Base-by-base conservation (phyloP, 2,888 invertebrate species). In the Ichneumoninae sp. region DNA sequence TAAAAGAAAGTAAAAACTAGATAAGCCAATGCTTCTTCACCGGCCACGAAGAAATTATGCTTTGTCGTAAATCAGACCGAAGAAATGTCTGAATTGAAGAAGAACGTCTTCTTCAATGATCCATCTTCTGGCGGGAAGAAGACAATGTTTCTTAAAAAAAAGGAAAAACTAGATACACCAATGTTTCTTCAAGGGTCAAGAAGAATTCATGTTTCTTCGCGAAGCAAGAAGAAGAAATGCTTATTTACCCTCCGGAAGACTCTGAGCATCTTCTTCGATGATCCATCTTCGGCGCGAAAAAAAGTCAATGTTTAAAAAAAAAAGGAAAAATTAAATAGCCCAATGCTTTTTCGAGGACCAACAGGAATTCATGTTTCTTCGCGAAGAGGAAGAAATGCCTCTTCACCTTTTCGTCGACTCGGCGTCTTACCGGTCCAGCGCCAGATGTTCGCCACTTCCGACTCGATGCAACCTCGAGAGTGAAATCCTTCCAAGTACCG, bases 401-500 rank as follows among this genome's bases (percentile, higher is more conserved):
- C 16, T 40, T 40, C 1, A 22, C 19, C 2, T 54, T 19, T 19
- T 54, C 52, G 52, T 54, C 52, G 52, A 22, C 2, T 54, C 52
- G 8, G 7, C 44, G 44, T 16, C 13, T 47, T 47, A 16, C 16
- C 13, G 44, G 16, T 8, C 26, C 26, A 57, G 30, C 30, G 30
- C 3, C 63, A 30, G 30, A 63, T 63, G 30, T n/a, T 3, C 10
- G 26, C 13, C 6, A 60, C 1, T 33, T 30, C 16, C 33, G 33
- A 5, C 6, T 63, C 63, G 63, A 16, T 33, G 33, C 63, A 16
- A 1, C 63, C 16, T 6, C 63, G 30, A 63, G 30, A n/a, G 63
- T 33, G 1, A 63, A 63, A 63, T 63, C 63, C 63, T 33, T 63
- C 30, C 63, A 30, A 63, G 30, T 63, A 63, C 22, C 63, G 63